Evolutionary conservation across 2,113 vertebrate genomes (phyloP), one percentile per base, ranked within the genome.

Genomic region (Ictidomys tridecemlineatus): DNA sequence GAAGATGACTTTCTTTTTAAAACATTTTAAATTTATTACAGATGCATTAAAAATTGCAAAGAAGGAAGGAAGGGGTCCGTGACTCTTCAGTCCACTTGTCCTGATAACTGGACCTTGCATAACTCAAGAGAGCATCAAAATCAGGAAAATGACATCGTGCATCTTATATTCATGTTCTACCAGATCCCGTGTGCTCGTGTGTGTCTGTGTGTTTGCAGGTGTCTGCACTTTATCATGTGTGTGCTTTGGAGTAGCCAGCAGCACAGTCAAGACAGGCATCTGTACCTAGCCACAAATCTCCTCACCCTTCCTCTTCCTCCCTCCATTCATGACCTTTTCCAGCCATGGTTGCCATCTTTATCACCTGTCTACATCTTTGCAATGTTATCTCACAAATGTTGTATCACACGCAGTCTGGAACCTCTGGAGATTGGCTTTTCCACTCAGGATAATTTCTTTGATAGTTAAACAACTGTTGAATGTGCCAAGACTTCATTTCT

Each of bases 231-330:
- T 67, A 74, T n/a, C 56, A n/a, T 51, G 6, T 14, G 4, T 14
- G 5, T 18, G 0, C 30, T 53, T 67, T 30, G 0, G 1, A 5
- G 8, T 1, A 26, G 32, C 4, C 24, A 24, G 20, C 58, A 11
- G 34, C 42, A 42, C 5, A 42, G 42, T 42, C 42, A 6, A 42
- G 5, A 5, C 48, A n/a, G 2, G 5, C n/a, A 76, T 26, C 61
- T 56, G 65, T 56, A n/a, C 56, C 48, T 48, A 58, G 56, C 8
- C 58, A 24, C 8, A 61, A 61, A 26, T 10, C 22, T 3, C 58
- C 58, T 26, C 58, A 61, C 0, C 8, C 8, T 61, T 26, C 58
- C 24, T 22, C 28, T 24, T 6, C 18, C 24, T 26, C 24, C 24
- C 24, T 20, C 58, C 2, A 34, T 17, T 32, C 18, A 0, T 34